Percentiles rank a stretch among this genome's conserved stretches.
Evolutionary conservation across 1,140 invertebrate species (phyloP).

Genomic region (Acromyrmex charruanus): DNA sequence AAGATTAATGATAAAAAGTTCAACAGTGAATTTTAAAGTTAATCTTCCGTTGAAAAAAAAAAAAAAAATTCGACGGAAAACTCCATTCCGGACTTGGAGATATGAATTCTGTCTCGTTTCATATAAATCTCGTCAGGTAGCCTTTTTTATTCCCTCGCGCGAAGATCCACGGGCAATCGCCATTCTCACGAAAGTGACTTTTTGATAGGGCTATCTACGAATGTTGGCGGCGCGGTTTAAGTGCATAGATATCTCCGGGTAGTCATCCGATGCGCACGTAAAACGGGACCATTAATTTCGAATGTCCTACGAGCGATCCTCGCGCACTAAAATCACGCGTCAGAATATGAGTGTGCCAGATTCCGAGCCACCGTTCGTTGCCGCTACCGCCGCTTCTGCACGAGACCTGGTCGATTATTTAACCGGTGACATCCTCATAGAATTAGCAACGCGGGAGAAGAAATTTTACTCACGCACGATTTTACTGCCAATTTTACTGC

Average conservation of each 20-base stretch:
- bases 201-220: conserved; percentile 38
- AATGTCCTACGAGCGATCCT: conserved; percentile 26
- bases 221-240: conserved; percentile 34
- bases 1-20: conserved; percentile 43
- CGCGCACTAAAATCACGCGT: conserved; percentile 40
- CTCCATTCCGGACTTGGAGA: neutral
- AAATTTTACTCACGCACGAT: neutral
- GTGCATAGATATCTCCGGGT: conserved; percentile 34
- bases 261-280: conserved; percentile 31
- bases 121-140: neutral
- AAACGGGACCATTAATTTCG: conserved; percentile 59
- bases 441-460: conserved; percentile 46
- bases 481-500: conserved; percentile 41
- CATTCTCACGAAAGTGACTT: conserved; percentile 39
- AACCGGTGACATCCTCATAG: conserved; percentile 33
- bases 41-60: neutral
- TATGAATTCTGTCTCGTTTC: neutral
- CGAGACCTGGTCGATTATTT: conserved; percentile 43
- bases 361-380: conserved; percentile 12
- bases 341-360: neutral
- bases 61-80: conserved; percentile 7
- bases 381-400: neutral
- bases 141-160: neutral
- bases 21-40: conserved; percentile 2
- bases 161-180: neutral